phyloP scores from a whole-genome alignment of 2,888 invertebrate genomes.

The Gymnosoma rotundatum region DNA sequence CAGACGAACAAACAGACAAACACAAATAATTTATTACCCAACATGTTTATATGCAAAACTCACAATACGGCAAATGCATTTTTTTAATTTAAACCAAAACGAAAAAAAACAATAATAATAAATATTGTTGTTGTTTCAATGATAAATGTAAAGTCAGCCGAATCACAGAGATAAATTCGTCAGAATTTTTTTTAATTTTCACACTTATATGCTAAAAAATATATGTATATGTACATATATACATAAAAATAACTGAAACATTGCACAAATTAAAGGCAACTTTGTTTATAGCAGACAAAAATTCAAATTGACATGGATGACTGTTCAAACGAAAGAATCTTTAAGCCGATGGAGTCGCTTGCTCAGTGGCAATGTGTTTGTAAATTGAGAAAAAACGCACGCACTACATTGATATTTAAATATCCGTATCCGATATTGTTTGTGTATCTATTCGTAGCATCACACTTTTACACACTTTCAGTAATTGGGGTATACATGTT shows the following conservation, averaged over 20 bases:
- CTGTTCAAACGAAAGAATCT: slow-evolving; percentile 55
- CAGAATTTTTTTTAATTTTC: slow-evolving; percentile 74
- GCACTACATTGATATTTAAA: slow-evolving; percentile 56
- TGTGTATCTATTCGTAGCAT: slow-evolving; percentile 39
- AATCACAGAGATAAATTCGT: slow-evolving; percentile 60
- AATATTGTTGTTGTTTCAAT: slow-evolving; percentile 42
- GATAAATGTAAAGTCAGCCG: slow-evolving; percentile 60
- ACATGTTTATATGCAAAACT: slow-evolving; percentile 62
- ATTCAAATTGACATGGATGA: slow-evolving; percentile 66
- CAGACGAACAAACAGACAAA: background rate
- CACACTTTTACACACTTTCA: slow-evolving; percentile 30
- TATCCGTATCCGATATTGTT: slow-evolving; percentile 62
- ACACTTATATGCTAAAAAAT: slow-evolving; percentile 79
- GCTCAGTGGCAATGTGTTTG: background rate
- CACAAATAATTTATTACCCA: slow-evolving; percentile 51
- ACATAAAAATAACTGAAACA: slow-evolving; percentile 57
- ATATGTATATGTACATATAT: background rate
- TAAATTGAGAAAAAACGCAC: slow-evolving; percentile 37
- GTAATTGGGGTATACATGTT: slow-evolving; percentile 62
- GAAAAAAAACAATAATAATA: slow-evolving; percentile 13
- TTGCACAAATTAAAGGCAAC: slow-evolving; percentile 69
- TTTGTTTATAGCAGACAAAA: slow-evolving; percentile 70
- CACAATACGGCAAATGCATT: slow-evolving; percentile 53
- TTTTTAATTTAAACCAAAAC: slow-evolving; percentile 7
- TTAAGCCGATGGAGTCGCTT: slow-evolving; percentile 23